Conservation (phyloP, 2,113 vertebrate genomes). For the Corythoichthys intestinalis region DNA sequence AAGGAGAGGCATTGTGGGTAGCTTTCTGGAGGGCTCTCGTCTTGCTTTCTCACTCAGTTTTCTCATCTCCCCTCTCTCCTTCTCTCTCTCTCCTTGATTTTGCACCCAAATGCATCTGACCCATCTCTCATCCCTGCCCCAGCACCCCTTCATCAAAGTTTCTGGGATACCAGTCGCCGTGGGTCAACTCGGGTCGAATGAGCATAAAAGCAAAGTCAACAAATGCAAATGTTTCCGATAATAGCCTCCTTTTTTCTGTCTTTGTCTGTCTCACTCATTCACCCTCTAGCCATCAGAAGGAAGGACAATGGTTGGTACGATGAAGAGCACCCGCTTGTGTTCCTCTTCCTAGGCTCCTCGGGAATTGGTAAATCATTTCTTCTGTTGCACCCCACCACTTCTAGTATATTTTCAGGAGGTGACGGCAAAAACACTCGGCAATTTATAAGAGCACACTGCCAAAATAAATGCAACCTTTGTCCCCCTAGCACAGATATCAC, state of each 20-base stretch:
- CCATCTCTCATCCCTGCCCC: slow-evolving; percentile 54
- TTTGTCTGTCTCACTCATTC: neutral
- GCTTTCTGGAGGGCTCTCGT: slow-evolving; percentile 73
- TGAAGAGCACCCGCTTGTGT: slow-evolving; percentile 95
- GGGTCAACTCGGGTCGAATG: slow-evolving; percentile 29
- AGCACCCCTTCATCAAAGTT: slow-evolving; percentile 48
- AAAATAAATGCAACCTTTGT: slow-evolving; percentile 28
- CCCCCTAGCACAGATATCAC: neutral
- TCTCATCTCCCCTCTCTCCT: slow-evolving; percentile 29
- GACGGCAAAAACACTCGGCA: neutral
- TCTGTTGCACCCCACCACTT: slow-evolving; percentile 10
- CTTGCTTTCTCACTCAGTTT: slow-evolving; percentile 52
- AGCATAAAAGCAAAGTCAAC: slow-evolving; percentile 46
- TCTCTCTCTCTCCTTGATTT: slow-evolving; percentile 29
- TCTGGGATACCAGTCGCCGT: slow-evolving; percentile 39
- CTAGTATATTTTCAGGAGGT: slow-evolving; percentile 20
- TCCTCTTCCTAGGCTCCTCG: slow-evolving; percentile 95
- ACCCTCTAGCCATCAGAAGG: slow-evolving; percentile 83
- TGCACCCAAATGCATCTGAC: slow-evolving; percentile 54
- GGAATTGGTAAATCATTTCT: slow-evolving; percentile 85
- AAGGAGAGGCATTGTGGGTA: slow-evolving; percentile 76
- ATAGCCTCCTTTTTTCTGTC: slow-evolving; percentile 11
- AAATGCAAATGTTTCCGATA: slow-evolving; percentile 46
- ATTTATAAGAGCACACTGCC: slow-evolving; percentile 17
- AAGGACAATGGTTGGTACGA: slow-evolving; percentile 99